These are phyloP conservation scores for Papilio machaon DNA, from an alignment of 1,140 invertebrate species.

Conservation along the genomic window DNA sequence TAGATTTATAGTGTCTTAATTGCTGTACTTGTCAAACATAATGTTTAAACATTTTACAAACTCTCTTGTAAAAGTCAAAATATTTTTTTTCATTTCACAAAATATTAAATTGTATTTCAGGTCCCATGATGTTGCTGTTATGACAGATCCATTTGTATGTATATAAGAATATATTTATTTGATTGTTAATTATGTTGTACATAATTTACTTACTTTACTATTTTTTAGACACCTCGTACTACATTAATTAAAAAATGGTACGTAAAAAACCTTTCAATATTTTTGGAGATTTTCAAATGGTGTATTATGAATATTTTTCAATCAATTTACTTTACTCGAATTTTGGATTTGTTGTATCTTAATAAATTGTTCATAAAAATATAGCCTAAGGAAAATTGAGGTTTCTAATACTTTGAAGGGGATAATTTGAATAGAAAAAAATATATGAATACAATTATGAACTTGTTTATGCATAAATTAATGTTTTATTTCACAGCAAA, in stretches of 20 bases:
- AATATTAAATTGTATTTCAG: constrained; percentile 37
- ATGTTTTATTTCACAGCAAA: constrained; percentile 59
- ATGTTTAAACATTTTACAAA: neutral
- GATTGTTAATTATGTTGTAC: neutral
- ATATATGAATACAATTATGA: too few species aligned
- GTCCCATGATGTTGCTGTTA: constrained; percentile 62
- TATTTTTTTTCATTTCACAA: neutral
- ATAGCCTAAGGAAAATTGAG: too few species aligned
- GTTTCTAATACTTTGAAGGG: too few species aligned
- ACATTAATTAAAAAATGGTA: constrained; percentile 71
- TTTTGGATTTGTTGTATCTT: too few species aligned
- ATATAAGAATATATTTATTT: constrained; percentile 31
- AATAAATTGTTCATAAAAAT: too few species aligned
- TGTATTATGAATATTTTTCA: too few species aligned
- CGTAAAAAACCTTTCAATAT: constrained; percentile 36
- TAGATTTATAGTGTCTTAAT: neutral
- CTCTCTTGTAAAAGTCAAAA: neutral
- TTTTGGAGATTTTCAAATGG: neutral
- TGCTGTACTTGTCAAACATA: neutral
- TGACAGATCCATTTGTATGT: constrained; percentile 76
- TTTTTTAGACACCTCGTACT: constrained; percentile 60
- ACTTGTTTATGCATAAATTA: neutral
- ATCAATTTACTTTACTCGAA: neutral
- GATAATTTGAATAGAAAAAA: too few species aligned
- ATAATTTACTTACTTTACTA: neutral